Conservation (phyloP, 2,888 invertebrate genomes). For the Operophtera brumata region DNA sequence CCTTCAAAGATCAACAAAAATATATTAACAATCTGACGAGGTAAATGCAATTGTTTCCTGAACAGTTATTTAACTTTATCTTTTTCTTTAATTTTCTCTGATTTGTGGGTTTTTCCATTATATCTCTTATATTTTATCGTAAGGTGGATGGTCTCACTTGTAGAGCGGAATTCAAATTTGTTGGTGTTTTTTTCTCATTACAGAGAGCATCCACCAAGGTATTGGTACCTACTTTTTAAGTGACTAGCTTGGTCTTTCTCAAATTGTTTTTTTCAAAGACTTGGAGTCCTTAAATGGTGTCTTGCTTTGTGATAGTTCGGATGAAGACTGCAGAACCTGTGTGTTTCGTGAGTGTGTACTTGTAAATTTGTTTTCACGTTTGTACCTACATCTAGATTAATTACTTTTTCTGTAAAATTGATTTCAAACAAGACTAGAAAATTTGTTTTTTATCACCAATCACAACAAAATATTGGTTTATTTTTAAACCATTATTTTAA, state of each 20-base stretch:
- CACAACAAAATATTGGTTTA: not conserved
- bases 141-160: no score
- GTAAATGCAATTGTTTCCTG: no score
- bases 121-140: no score
- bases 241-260: not conserved
- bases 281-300: slow-evolving; percentile 57
- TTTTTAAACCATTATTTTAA: not conserved
- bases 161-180: no score
- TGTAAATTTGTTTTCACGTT: slow-evolving; percentile 61
- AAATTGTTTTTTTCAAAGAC: slow-evolving; percentile 19
- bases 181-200: no score
- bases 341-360: slow-evolving; percentile 67
- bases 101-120: not conserved
- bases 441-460: not conserved
- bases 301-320: slow-evolving; percentile 71
- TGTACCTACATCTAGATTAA: slow-evolving; percentile 61
- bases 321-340: slow-evolving; percentile 73
- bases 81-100: not conserved
- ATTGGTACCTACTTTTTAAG: not conserved
- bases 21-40: no score
- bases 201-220: no score
- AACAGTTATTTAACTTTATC: no score
- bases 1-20: no score
- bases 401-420: slow-evolving; percentile 34
- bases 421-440: slow-evolving; percentile 30